Base-by-base conservation (phyloP, 2,797 vertebrate species). In the Parauchenoglanis punctatus region DNA sequence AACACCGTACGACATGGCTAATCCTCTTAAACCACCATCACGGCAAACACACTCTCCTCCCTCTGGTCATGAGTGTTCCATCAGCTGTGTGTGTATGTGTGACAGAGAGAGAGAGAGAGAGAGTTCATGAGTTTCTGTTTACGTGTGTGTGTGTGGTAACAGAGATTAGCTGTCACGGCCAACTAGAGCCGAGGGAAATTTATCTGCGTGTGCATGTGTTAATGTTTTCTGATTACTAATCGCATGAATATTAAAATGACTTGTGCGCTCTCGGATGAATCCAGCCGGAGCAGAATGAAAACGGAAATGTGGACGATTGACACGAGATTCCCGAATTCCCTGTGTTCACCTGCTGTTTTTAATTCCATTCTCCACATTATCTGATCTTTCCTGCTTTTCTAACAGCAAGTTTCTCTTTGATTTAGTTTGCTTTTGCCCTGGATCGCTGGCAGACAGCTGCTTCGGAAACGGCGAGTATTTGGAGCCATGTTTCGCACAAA, bases 1-100 rank as follows among this genome's bases (percentile, higher is more conserved):
- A 95, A 94, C 92, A 84, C 90, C 85, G 93, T 93, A 93, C 94
- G 94, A 95, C 92, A 93, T 93, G 87, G 12, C 91, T 96, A 96
- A 96, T 96, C 96, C 95, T 94, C 94, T 96, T 95, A 95, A 94
- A 93, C 78, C 49, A 25, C 86, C 94, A 95, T 93, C 94, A 90
- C 92, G 93, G 77, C 81, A 73, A 82, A 83, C 44, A 76, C 67
- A 20, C 80, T 56, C 28, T 25, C 94, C 94, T 92, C 93, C 95
- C 95, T 95, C 94, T 93, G 94, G 95, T 94, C 91, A 96, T 91
- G 92, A 93, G 25, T 68, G 85, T 87, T 85, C 76, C 93, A 93
- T 94, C 93, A 93, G 92, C 90, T 40, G 56, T 25, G 67, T 13
- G 52, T 23, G 70, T 76, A 28, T 52, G 88, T 89, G 44, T 3